Base-by-base conservation (phyloP, 2,113 vertebrate genomes). In the Chamaetylas fuelleborni region DNA sequence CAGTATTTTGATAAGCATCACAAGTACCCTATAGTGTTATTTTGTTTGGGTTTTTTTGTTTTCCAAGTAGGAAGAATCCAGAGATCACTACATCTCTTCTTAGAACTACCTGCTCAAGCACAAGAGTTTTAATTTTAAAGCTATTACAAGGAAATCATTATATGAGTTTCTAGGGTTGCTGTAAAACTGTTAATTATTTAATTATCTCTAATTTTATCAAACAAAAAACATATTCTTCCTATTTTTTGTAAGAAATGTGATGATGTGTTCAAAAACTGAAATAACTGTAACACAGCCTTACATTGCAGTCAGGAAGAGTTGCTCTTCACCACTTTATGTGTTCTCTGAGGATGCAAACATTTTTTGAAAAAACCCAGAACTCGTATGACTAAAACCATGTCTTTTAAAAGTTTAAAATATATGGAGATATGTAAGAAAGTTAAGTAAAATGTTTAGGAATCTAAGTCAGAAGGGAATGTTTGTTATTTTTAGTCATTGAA, bases 1-100 rank as follows among this genome's bases (percentile, higher is more conserved):
- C 36, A 56, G 56, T 96, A 54, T 89, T 96, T 91, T 95, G 92
- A 92, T 93, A 95, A 95, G 50, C 64, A 79, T 86, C 33, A 48
- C 14, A 56, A 92, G 19, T 74, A 81, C 25, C 34, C 25, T 33
- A n/a, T 28, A 70, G 23, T 58, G 77, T 69, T 86, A 34, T 65
- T 91, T 78, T 71, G 53, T 60, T 86, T 60, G 5, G 1, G 14
- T 20, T 2, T n/a, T 36, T 60, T 88, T 77, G 34, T 81, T 81
- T 69, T 47, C 47, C 77, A 77, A 73, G 47, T 18, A 73, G 19
- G 16, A 83, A 70, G 36, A 92, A 92, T 85, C 23, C 31, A 62
- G 40, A 62, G 12, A 45, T 54, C 26, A 67, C 34, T 3, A 6
- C 19, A n/a, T 57, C 31, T 77, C 15, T 62, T 74, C 57, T 82